Conservation (phyloP, 2,888 invertebrate species). For the Pollenia amentaria region DNA sequence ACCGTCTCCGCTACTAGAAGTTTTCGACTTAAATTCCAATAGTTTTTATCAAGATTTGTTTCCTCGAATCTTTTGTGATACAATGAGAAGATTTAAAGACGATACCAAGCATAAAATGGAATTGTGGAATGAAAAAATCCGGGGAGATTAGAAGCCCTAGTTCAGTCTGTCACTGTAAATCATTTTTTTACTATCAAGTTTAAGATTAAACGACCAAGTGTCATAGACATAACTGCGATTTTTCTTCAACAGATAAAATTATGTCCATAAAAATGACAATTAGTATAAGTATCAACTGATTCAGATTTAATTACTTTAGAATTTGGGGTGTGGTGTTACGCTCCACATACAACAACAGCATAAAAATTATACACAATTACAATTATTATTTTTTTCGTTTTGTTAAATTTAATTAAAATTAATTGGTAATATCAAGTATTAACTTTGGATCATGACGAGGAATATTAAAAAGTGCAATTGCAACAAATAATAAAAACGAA, state of each 20-base stretch:
- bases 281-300: constrained; percentile 33
- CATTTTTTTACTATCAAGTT: too few species aligned
- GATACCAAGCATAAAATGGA: too few species aligned
- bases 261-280: constrained; percentile 8
- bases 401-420: constrained; percentile 52
- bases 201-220: too few species aligned
- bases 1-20: too few species aligned
- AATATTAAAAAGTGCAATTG: neutral
- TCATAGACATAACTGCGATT: neutral
- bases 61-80: too few species aligned
- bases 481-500: neutral
- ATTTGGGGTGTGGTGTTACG: constrained; percentile 43
- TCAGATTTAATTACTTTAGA: constrained; percentile 55
- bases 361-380: constrained; percentile 23
- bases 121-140: too few species aligned
- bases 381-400: neutral
- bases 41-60: too few species aligned
- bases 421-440: constrained; percentile 54
- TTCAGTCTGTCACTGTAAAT: too few species aligned
- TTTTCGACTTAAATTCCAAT: too few species aligned
- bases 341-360: neutral
- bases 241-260: neutral
- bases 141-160: too few species aligned
- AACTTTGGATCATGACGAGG: constrained; percentile 16
- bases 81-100: too few species aligned